Evolutionary conservation across 2,113 vertebrate genomes (phyloP).

Genomic region (Campylomormyrus tamandua): DNA sequence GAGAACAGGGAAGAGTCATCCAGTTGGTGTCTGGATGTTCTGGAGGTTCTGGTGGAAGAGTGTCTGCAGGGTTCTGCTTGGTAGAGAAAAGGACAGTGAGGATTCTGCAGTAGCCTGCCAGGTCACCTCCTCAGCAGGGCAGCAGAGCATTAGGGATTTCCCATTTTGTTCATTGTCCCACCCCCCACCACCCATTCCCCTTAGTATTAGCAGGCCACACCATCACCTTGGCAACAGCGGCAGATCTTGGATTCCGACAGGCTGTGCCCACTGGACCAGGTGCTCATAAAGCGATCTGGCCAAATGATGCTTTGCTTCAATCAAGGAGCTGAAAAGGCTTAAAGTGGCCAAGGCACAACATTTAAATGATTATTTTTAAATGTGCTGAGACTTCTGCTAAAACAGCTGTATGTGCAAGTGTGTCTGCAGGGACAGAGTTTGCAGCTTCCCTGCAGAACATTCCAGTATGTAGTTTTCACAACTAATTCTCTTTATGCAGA

Average conservation of each 20-base stretch:
- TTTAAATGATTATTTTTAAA: constrained; percentile 1
- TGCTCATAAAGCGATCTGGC: background rate
- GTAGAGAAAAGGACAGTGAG: background rate
- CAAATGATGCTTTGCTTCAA: background rate
- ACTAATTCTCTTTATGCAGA: background rate
- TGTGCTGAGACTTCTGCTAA: background rate
- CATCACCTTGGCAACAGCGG: background rate
- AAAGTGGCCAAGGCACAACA: background rate
- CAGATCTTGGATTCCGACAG: background rate
- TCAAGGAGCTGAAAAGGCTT: background rate
- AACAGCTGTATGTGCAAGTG: background rate
- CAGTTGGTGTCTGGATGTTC: background rate
- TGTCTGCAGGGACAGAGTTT: background rate
- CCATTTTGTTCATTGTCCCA: background rate
- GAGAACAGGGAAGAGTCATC: background rate
- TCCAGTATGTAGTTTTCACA: background rate
- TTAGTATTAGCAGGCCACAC: background rate
- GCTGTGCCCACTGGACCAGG: background rate
- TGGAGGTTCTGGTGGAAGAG: background rate
- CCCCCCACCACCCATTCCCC: background rate
- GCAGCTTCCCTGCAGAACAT: background rate
- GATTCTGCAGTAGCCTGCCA: background rate
- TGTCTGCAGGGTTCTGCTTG: background rate
- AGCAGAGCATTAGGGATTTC: background rate
- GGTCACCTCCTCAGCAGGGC: background rate